Evolutionary conservation across 2,113 vertebrate genomes (phyloP), one percentile per base, ranked within the genome.

Genomic region (Crotalus tigris): DNA sequence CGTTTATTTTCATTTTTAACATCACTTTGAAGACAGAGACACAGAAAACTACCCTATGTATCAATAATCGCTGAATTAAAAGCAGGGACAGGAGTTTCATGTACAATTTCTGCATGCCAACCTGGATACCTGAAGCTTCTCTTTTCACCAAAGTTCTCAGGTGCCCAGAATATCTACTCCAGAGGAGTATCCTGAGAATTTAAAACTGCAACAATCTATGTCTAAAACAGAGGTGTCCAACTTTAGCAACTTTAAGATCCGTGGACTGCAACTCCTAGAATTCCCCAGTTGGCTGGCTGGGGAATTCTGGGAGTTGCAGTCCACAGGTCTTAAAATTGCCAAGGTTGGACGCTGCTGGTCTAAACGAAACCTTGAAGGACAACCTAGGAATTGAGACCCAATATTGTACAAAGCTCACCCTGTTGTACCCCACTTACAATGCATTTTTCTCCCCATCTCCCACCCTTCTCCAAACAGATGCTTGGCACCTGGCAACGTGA

Each of bases 381-480:
- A 85, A 4, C 1, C 29, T 54, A 53, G 21, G 58, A 33, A 39
- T 1, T 26, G 21, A 3, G 49, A 53, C 24, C 75, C 8, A 75
- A 23, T 26, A 7, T 33, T 49, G 17, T 86, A 6, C 29, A 61
- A 61, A 90, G 92, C 91, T 87, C 95, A 64, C 88, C 93, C 92
- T 64, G 92, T 90, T 94, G 95, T 92, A 95, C 33, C 49, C 86
- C 8, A 54, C 93, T 94, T 93, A 12, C 93, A 94, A 23, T 1
- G 12, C 19, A 57, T 91, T 95, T 89, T 55, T 1, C 7, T 49
- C 88, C 92, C 61, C 17, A 81, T 96, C 64, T 92, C 92, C 90
- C 92, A 94, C 94, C 94, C 93, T 95, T 91, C 94, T 96, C 93
- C 93, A 96, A 96, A 92, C 19, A 75, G 9, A 93, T 24, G 46